Base-by-base conservation (phyloP, 2,113 vertebrate genomes). In the Globicephala melas region DNA sequence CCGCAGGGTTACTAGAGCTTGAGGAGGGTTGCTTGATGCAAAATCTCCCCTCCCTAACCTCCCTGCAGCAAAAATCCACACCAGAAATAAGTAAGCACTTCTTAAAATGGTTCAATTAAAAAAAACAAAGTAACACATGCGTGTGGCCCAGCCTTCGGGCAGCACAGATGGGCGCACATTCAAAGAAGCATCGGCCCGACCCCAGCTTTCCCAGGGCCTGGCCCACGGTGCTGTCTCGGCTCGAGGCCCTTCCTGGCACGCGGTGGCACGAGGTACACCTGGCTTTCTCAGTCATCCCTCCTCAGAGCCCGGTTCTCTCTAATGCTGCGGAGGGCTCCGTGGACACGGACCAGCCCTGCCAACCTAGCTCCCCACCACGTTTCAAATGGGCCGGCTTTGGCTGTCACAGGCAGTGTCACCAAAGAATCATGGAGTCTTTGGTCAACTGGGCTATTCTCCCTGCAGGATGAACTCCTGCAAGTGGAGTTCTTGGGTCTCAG, bases 341-440 rank as follows among this genome's bases (percentile, higher is more conserved):
- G 76, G 31, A 13, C 50, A 55, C 10, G 11, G 33, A 3, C 31
- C n/a, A 8, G 6, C 38, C 0, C 5, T 18, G 11, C 6, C 0
- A 20, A 58, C 80, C 41, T 2, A 1, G 10, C 67, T 20, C 36
- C 50, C 65, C 60, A 1, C 13, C 1, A 1, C 6, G 21, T 1
- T 31, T 26, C 2, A 2, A 23, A 14, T 0, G 17, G 53, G 44
- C 10, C 0, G 2, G 67, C 67, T 7, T 20, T 18, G 81, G 31
- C 28, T 15, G 15, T 23, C 20, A 5, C 13, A 17, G 91, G 71
- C 86, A 8, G 23, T 13, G 71, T 18, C 15, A 14, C 63, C 71
- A 13, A 26, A 70, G 26, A 1, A 5, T 15, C 31, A 0, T 1
- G 31, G 26, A 2, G 5, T 31, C 31, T 25, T 31, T 25, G 68